Evolutionary conservation across 2,888 invertebrate genomes (phyloP).

Genomic region (Gymnosoma rotundatum): DNA sequence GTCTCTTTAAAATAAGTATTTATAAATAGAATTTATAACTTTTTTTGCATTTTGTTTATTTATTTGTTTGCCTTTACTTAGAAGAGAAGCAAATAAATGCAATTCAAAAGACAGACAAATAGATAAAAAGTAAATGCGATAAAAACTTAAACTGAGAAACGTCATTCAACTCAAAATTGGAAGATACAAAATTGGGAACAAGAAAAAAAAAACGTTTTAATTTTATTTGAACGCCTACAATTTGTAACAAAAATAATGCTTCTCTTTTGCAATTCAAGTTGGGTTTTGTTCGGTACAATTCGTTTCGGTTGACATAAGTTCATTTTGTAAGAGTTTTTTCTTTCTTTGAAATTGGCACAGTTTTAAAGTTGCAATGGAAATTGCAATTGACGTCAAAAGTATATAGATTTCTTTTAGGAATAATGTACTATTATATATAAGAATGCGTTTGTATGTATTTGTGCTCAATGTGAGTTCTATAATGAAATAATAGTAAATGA

Average conservation of each 20-base stretch:
- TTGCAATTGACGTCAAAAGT: conserved; percentile 62
- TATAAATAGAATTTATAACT: conserved; percentile 19
- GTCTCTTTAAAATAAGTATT: conserved; percentile 3
- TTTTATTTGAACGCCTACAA: conserved; percentile 60
- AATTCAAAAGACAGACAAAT: not conserved
- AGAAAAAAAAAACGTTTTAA: not conserved
- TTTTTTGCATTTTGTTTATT: not conserved
- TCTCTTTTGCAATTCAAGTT: not conserved
- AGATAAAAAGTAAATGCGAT: conserved; percentile 6
- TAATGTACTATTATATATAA: not conserved
- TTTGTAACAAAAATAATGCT: conserved; percentile 3
- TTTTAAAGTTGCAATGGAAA: conserved; percentile 40
- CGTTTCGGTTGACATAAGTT: not conserved
- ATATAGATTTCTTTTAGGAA: conserved; percentile 21
- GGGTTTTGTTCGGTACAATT: conserved; percentile 9
- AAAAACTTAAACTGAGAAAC: conserved; percentile 45
- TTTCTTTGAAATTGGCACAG: conserved; percentile 6
- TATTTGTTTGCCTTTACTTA: not conserved
- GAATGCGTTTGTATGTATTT: not conserved
- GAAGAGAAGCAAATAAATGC: not conserved
- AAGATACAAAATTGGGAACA: not conserved
- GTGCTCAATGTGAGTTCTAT: not conserved
- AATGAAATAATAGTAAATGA: conserved; percentile 13
- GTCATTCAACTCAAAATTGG: conserved; percentile 47
- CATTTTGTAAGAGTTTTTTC: not conserved